Evolutionary conservation across 2,888 invertebrate species (phyloP), one percentile per base, ranked within the genome.

Genomic region (Campaea margaritaria): DNA sequence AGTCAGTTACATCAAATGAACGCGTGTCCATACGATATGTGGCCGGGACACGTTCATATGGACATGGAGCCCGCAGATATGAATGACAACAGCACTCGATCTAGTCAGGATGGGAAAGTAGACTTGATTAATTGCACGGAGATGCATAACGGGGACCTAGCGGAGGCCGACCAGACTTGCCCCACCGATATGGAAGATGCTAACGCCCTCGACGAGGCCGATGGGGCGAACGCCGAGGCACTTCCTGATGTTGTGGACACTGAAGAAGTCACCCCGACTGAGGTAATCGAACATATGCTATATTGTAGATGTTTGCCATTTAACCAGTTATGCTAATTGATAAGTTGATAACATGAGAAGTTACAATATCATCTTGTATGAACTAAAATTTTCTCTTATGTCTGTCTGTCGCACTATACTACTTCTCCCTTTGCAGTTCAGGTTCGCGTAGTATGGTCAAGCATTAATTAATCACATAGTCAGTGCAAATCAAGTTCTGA

Each of bases 91-190:
- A 82, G 84, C 60, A 81, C 85, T 27, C 83, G 82, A 12, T 86
- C 86, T 39, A 84, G 85, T 67, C 88, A 86, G 59, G 93, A 91
- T 56, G 86, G 85, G 34, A 92, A 92, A 70, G 86, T 89, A 31
- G 93, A 92, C 72, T 78, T 93, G 57, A 83, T 91, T 27, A 86
- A 89, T 67, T 89, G 89, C 73, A 89, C 90, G 15, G 93, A 93
- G 68, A 94, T 93, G 79, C 93, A 94, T 64, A 95, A 96, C 78
- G 96, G 95, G 27, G 96, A 96, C 76, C 86, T 96, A 67, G 96
- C 96, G 0, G 96, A 96, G 84, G 96, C 96, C 10, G 96, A 96
- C 87, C 96, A 96, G 83, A 95, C 95, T 52, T 93, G 95, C 69
- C 93, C 88, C 48, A 62, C 78, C 4, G 90, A 87, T n/a, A 68